Evolutionary conservation across 2,113 vertebrate genomes (phyloP).

Genomic region (Sinocyclocheilus maitianheensis): DNA sequence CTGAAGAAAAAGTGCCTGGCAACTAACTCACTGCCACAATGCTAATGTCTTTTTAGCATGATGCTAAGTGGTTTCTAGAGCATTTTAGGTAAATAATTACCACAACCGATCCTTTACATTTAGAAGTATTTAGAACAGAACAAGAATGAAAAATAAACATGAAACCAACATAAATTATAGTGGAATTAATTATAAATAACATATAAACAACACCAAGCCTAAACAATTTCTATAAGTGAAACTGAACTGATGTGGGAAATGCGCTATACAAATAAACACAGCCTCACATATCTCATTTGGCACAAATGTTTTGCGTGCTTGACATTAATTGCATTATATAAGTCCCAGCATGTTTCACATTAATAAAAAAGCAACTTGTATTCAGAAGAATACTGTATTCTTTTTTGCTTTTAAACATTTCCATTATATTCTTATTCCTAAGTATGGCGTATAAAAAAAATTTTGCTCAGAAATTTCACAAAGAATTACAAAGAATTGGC

Average conservation of each 20-base stretch:
- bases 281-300: background rate
- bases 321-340: background rate
- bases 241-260: background rate
- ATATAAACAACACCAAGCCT: background rate
- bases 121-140: background rate
- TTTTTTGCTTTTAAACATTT: background rate
- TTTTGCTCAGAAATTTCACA: background rate
- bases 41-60: background rate
- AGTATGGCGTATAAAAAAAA: background rate
- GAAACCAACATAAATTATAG: background rate
- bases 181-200: background rate
- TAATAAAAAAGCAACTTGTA: background rate
- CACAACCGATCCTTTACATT: background rate
- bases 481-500: background rate
- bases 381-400: no score
- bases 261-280: background rate
- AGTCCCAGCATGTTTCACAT: background rate
- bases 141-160: background rate
- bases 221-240: background rate
- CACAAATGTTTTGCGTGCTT: background rate
- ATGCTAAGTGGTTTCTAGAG: background rate
- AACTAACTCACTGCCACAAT: background rate
- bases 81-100: background rate
- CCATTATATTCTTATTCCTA: background rate
- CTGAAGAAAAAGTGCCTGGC: background rate